Percentiles rank a stretch among this genome's conserved stretches.
phyloP scores from a whole-genome alignment of 2,888 invertebrate genomes.

The Lampropteryx suffumata region DNA sequence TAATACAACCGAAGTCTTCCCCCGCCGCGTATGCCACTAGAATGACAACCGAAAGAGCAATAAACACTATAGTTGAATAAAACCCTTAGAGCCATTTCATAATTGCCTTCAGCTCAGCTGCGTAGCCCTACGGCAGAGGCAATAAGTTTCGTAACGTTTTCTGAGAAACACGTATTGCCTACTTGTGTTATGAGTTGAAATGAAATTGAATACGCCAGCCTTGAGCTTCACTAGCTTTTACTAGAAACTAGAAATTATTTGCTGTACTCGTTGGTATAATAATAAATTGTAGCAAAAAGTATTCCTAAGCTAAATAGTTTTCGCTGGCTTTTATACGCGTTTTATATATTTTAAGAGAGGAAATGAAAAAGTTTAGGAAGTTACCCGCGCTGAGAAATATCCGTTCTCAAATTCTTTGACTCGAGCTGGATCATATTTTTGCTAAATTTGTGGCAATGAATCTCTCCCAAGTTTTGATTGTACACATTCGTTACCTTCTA shows the following conservation, averaged over 20 bases:
- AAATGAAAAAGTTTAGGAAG: conserved; percentile 54
- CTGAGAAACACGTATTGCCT: too few relatives aligned
- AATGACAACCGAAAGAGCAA: conserved; percentile 43
- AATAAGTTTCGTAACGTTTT: conserved; percentile 21
- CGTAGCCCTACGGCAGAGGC: conserved; percentile 18
- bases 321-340: conserved; percentile 40
- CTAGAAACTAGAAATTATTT: too few relatives aligned
- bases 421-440: conserved; percentile 66
- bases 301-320: conserved; percentile 41
- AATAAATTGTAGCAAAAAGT: conserved; percentile 14
- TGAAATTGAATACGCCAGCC: conserved; percentile 13
- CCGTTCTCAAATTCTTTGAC: conserved; percentile 56
- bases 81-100: conserved; percentile 23
- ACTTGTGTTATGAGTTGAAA: conserved; percentile 8
- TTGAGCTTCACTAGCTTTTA: conserved; percentile 6
- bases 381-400: conserved; percentile 44
- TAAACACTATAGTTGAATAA: conserved; percentile 35
- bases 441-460: conserved; percentile 71
- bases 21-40: conserved; percentile 44
- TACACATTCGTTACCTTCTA: conserved; percentile 72
- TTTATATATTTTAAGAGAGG: conserved; percentile 41
- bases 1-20: conserved; percentile 2
- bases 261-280: too few relatives aligned
- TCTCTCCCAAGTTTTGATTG: conserved; percentile 78
- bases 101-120: conserved; percentile 24